Evolutionary conservation across 2,888 invertebrate species (phyloP).

Genomic region (Gortyna flavago): DNA sequence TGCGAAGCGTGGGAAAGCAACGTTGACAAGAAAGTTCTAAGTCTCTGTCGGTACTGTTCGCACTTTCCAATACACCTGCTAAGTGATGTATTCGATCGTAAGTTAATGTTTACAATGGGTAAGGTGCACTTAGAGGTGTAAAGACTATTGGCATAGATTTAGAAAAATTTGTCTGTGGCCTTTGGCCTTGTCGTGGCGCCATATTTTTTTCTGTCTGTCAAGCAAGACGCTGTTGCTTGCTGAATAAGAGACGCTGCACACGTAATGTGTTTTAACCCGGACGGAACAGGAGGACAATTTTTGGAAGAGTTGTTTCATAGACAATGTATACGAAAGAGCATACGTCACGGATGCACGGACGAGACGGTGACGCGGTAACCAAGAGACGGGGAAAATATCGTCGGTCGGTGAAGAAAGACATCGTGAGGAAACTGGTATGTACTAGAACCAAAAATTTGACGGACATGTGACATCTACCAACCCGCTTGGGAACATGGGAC

Average conservation of each 20-base stretch:
- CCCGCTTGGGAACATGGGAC: neutral
- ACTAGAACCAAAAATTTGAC: no score
- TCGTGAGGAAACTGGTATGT: no score
- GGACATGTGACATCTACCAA: no score
- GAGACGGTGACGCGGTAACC: neutral
- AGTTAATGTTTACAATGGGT: slow-evolving; percentile 21
- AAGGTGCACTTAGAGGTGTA: neutral
- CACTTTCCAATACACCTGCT: slow-evolving; percentile 54
- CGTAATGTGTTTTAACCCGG: no score
- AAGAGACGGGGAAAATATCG: neutral
- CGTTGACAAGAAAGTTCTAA: slow-evolving; percentile 42
- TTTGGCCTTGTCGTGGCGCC: neutral
- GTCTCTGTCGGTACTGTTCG: slow-evolving; percentile 12
- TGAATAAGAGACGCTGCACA: neutral
- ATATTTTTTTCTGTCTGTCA: neutral
- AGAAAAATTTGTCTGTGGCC: neutral
- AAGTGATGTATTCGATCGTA: slow-evolving; percentile 1
- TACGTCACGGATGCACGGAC: neutral
- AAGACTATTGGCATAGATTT: neutral
- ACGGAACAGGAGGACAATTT: no score
- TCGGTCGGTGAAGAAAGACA: neutral
- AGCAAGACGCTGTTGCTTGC: neutral
- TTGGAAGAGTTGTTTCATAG: no score
- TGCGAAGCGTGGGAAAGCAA: slow-evolving; percentile 55
- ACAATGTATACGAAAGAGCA: no score